These are phyloP conservation scores for Cyprinodon variegatus DNA, from an alignment of 2,113 vertebrate genomes.

Conservation along the genomic window DNA sequence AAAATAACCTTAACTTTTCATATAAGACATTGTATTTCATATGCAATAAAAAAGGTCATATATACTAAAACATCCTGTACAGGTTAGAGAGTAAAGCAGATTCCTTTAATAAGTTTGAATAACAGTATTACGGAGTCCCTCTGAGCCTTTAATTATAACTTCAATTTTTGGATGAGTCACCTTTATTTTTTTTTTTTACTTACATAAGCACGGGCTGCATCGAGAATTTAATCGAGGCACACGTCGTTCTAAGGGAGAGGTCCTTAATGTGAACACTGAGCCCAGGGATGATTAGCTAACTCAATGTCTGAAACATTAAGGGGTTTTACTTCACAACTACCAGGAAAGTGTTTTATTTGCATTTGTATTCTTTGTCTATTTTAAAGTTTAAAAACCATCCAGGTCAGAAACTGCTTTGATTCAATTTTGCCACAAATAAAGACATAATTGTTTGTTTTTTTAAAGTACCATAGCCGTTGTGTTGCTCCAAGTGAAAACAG, in stretches of 20 bases:
- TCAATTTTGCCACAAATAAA: background rate
- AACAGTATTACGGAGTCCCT: background rate
- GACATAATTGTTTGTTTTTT: background rate
- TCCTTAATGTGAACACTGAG: background rate
- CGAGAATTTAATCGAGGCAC: constrained; percentile 2
- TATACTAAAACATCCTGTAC: background rate
- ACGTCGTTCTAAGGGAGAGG: constrained; percentile 15
- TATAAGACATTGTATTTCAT: no score
- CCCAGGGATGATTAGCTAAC: constrained; percentile 6
- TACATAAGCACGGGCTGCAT: background rate
- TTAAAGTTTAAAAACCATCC: background rate
- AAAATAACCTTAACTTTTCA: no score
- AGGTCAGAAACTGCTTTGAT: background rate
- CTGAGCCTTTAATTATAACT: constrained; percentile 17
- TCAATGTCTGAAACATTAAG: constrained; percentile 1
- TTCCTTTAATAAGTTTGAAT: background rate
- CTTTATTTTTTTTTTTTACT: constrained; percentile 12
- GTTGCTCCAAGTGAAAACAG: background rate
- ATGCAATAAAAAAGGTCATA: no score
- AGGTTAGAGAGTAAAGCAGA: background rate
- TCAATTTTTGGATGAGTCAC: constrained; percentile 41
- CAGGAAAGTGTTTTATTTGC: background rate
- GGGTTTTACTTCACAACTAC: constrained; percentile 1
- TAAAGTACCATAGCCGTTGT: background rate
- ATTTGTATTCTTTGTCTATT: background rate